Evolutionary conservation across 2,888 invertebrate genomes (phyloP).

Genomic region (Phengaris alcon): DNA sequence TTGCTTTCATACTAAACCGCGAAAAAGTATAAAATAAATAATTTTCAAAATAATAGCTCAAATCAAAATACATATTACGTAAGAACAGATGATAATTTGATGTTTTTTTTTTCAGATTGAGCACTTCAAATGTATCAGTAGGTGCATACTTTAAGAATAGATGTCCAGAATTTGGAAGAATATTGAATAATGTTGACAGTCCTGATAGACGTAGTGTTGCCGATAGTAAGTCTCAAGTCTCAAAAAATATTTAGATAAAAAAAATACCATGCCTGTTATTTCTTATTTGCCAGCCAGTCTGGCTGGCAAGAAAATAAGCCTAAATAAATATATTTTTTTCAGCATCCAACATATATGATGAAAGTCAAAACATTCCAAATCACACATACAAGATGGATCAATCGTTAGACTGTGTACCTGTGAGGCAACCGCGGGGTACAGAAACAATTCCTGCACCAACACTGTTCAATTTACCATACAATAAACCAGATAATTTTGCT

Average conservation of each 20-base stretch:
- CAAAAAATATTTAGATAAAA: not conserved
- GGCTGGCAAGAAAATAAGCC: not conserved
- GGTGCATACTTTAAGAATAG: slow-evolving; percentile 66
- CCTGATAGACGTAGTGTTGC: slow-evolving; percentile 62
- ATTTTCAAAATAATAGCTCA: no score
- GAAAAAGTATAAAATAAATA: no score
- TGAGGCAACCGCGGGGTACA: slow-evolving; percentile 54
- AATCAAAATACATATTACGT: no score
- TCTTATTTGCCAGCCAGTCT: no score
- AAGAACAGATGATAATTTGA: not conserved
- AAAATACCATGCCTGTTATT: not conserved
- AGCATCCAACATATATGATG: slow-evolving; percentile 43
- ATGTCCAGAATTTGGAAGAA: slow-evolving; percentile 59
- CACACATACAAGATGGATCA: slow-evolving; percentile 53
- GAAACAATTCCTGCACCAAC: slow-evolving; percentile 39
- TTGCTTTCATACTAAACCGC: no score
- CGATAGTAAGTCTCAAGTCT: slow-evolving; percentile 51
- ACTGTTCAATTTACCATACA: slow-evolving; percentile 27
- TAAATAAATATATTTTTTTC: slow-evolving; percentile 42
- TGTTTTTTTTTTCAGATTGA: slow-evolving; percentile 47
- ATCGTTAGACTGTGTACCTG: slow-evolving; percentile 62
- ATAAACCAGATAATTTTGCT: slow-evolving; percentile 18
- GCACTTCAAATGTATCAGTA: slow-evolving; percentile 58
- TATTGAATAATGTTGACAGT: slow-evolving; percentile 58
- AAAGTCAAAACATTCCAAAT: slow-evolving; percentile 42